Percentiles rank a stretch among this genome's conserved stretches.
Conservation (phyloP, 2,888 invertebrate species). For the Euplexia lucipara region DNA sequence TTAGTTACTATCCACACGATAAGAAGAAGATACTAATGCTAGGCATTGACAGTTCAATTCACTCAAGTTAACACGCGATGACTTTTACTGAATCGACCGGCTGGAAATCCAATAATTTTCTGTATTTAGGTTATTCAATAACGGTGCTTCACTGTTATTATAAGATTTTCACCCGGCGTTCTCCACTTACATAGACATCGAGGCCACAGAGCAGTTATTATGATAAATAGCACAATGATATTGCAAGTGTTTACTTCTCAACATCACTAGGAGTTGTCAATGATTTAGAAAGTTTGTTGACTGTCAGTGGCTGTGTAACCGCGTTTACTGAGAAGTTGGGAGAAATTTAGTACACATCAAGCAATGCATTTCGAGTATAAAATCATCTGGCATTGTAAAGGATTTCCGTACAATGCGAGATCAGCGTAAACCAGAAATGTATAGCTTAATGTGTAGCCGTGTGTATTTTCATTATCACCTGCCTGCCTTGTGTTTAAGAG, state of each 20-base stretch:
- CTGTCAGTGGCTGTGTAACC: constrained; percentile 12
- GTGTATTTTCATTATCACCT: no score
- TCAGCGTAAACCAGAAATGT: no score
- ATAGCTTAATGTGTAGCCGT: no score
- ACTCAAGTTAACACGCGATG: no score
- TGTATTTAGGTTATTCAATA: background rate
- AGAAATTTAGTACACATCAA: background rate
- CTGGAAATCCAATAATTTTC: background rate
- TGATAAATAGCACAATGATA: constrained; percentile 43
- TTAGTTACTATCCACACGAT: no score
- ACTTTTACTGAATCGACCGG: no score
- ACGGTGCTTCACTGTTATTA: background rate
- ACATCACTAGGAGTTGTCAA: constrained; percentile 25
- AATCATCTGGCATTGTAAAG: no score
- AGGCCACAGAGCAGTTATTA: constrained; percentile 44
- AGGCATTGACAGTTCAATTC: no score
- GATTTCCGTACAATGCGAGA: no score
- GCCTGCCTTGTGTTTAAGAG: no score
- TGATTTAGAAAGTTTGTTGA: constrained; percentile 47
- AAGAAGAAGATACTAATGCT: no score
- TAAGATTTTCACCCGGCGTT: constrained; percentile 38
- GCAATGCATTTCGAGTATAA: no score
- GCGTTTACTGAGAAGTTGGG: background rate
- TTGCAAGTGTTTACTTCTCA: constrained; percentile 22
- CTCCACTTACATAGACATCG: constrained; percentile 46